phyloP scores from a whole-genome alignment of 1,140 invertebrate genomes.

The Lordiphosa stackelbergi region DNA sequence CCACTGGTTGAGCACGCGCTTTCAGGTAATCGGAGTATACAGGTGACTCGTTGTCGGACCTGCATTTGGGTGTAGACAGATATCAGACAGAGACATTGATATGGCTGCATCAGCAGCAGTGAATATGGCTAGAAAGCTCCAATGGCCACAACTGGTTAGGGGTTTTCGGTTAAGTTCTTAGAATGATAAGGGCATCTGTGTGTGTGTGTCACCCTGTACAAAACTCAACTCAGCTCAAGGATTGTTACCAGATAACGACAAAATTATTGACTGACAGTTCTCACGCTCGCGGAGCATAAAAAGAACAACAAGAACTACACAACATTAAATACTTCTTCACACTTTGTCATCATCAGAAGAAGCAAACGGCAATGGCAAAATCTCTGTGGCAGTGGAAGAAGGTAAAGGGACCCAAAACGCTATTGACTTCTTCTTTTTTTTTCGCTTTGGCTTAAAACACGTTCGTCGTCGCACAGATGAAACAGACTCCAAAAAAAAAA shows the following conservation, averaged over 20 bases:
- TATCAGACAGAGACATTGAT: constrained; percentile 20
- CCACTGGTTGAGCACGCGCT: constrained; percentile 54
- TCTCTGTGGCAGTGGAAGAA: background rate
- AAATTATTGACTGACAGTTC: constrained; percentile 74
- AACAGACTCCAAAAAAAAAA: constrained; percentile 48
- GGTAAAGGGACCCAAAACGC: constrained; percentile 41
- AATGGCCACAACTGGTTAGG: constrained; percentile 12
- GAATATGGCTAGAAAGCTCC: constrained; percentile 17
- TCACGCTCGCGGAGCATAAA: constrained; percentile 42
- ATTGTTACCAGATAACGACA: constrained; percentile 65
- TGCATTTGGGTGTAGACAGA: constrained; percentile 35
- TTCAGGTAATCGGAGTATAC: constrained; percentile 54
- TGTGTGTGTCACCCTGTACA: constrained; percentile 21
- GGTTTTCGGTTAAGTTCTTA: constrained; percentile 16
- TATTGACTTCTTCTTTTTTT: constrained; percentile 55
- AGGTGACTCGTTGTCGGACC: constrained; percentile 46
- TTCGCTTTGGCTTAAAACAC: constrained; percentile 38
- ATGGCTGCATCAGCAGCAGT: constrained; percentile 19
- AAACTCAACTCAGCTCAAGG: constrained; percentile 54
- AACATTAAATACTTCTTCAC: constrained; percentile 64
- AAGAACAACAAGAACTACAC: background rate
- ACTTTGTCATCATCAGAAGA: constrained; percentile 66
- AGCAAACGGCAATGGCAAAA: constrained; percentile 19
- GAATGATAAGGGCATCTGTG: constrained; percentile 4
- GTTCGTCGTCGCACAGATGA: constrained; percentile 68